Conservation (phyloP, 2,888 invertebrate genomes). For the Amorpha juglandis region DNA sequence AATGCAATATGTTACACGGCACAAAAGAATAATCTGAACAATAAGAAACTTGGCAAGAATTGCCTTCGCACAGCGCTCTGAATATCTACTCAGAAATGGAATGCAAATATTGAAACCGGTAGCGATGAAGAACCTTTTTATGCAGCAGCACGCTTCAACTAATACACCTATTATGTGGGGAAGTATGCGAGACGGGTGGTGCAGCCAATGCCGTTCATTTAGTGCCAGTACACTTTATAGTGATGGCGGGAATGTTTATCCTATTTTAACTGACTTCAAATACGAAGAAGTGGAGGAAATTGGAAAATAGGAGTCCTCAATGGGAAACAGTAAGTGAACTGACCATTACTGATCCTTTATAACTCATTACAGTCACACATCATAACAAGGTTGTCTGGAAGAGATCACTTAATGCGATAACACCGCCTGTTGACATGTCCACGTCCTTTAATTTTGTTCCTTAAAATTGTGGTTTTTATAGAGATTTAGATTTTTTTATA, state of each 20-base stretch:
- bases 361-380: too few relatives aligned
- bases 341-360: too few relatives aligned
- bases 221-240: neutral
- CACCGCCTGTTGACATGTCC: too few relatives aligned
- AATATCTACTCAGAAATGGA: constrained; percentile 64
- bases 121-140: constrained; percentile 69
- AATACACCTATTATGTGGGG: constrained; percentile 24
- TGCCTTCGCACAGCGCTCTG: constrained; percentile 48
- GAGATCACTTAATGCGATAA: too few relatives aligned
- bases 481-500: too few relatives aligned
- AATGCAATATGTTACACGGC: constrained; percentile 38
- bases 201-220: constrained; percentile 8
- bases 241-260: neutral
- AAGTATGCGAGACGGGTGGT: constrained; percentile 20
- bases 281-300: too few relatives aligned
- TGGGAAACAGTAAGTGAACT: too few relatives aligned
- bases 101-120: constrained; percentile 76
- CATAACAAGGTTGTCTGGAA: too few relatives aligned
- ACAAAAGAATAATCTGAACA: constrained; percentile 49
- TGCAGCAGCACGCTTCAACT: constrained; percentile 63
- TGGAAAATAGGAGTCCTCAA: too few relatives aligned
- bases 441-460: too few relatives aligned
- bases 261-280: neutral
- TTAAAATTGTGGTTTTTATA: too few relatives aligned
- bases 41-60: constrained; percentile 55